Evolutionary conservation across 2,113 vertebrate genomes (phyloP).

Genomic region (Pterocles burchelli): DNA sequence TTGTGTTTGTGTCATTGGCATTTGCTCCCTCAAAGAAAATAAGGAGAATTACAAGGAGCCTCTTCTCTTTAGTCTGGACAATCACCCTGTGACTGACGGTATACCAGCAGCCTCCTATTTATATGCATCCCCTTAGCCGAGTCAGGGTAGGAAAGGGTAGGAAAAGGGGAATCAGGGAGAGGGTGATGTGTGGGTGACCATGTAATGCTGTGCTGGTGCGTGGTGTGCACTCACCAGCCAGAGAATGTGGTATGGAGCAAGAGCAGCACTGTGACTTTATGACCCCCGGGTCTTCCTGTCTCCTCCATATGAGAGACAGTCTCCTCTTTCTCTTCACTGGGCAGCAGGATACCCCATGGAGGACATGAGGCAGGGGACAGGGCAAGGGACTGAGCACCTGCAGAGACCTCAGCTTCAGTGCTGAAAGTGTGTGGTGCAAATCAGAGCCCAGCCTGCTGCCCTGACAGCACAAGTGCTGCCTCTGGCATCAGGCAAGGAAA

Average conservation of each 20-base stretch:
- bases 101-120: not conserved
- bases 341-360: not conserved
- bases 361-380: not conserved
- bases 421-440: not conserved
- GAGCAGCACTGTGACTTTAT: not conserved
- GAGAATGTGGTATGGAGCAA: not conserved
- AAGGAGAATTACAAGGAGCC: not conserved
- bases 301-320: not conserved
- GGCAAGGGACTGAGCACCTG: not conserved
- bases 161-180: not conserved
- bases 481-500: not conserved
- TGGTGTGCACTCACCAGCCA: not conserved
- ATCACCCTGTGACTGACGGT: not conserved
- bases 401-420: not conserved
- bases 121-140: not conserved
- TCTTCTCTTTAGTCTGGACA: not conserved
- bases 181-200: not conserved
- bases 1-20: not conserved
- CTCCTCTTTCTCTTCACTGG: not conserved
- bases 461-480: not conserved
- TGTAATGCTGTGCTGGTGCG: not conserved
- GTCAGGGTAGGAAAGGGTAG: not conserved
- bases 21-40: not conserved
- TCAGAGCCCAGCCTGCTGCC: not conserved
- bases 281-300: not conserved